Base-by-base conservation (phyloP, 2,113 vertebrate species). In the Cyanistes caeruleus region DNA sequence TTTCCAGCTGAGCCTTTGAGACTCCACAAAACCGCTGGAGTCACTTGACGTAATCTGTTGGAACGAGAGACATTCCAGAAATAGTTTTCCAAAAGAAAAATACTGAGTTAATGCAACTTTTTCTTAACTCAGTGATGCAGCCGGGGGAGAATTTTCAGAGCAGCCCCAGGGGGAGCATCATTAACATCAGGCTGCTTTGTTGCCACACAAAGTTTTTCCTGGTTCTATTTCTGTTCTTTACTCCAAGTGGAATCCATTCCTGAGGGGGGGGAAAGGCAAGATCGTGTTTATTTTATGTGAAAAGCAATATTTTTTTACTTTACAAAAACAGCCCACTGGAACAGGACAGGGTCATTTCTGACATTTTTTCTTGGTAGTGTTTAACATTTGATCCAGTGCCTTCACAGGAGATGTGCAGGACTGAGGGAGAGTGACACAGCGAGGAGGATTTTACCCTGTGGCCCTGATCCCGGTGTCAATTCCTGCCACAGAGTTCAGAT, bases 11-110 rank as follows among this genome's bases (percentile, higher is more conserved):
- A 84, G 83, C 73, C 59, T 75, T 18, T 63, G 65, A 84, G 65
- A 24, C 25, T 65, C 62, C 74, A 52, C 53, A 76, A 21, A 78
- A 77, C 81, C 1, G 0, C 69, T 41, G 70, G 37, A 75, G 81
- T 64, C 15, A 2, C 77, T 89, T 79, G 62, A 89, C 1, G 2
- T 82, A 73, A 92, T 56, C 28, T 4, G 2, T 20, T 87, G 77
- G 87, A 94, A 82, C 25, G 33, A 53, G 62, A 91, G 41, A 49
- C 70, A 89, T 94, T 93, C 94, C 91, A 94, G 77, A 76, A 93
- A 96, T 91, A 93, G 70, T 87, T 83, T 87, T 83, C 46, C n/a
- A 13, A 62, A 84, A 90, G 60, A 49, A 75, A 92, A 92, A 10
- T 18, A 87, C 43, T 20, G 49, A 84, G 41, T 64, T 90, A 31